phyloP scores from a whole-genome alignment of 2,888 invertebrate species.

The Lypha dubia region DNA sequence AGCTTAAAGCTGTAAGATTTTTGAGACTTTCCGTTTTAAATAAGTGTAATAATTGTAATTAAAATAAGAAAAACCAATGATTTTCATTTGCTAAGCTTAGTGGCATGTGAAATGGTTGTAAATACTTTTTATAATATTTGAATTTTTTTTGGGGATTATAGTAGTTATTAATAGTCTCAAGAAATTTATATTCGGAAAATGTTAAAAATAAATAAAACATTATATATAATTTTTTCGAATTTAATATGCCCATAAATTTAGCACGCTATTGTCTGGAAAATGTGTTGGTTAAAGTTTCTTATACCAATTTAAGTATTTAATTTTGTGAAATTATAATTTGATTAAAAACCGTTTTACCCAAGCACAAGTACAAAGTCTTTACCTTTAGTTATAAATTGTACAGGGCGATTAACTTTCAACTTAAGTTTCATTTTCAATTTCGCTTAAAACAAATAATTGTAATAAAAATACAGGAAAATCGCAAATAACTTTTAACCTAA shows the following conservation, averaged over 20 bases:
- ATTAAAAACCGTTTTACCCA: constrained; percentile 48
- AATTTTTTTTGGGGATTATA: not conserved
- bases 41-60: constrained; percentile 6
- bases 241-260: constrained; percentile 31
- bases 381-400: constrained; percentile 36
- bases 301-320: constrained; percentile 8
- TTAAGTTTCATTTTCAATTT: constrained; percentile 64
- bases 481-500: constrained; percentile 70
- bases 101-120: constrained; percentile 36
- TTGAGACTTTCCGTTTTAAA: not conserved
- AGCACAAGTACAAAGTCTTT: not conserved
- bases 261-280: constrained; percentile 42
- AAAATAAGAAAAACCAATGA: not conserved
- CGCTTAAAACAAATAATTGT: constrained; percentile 68
- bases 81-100: not conserved
- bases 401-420: constrained; percentile 66
- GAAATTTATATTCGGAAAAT: constrained; percentile 19
- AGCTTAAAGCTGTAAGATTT: not conserved
- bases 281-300: constrained; percentile 8
- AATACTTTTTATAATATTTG: constrained; percentile 6
- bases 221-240: constrained; percentile 3
- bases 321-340: constrained; percentile 58
- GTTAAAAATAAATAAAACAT: constrained; percentile 29
- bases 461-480: constrained; percentile 67
- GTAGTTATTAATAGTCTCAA: constrained; percentile 6